Base-by-base conservation (phyloP, 2,113 vertebrate genomes). In the Mugil cephalus region DNA sequence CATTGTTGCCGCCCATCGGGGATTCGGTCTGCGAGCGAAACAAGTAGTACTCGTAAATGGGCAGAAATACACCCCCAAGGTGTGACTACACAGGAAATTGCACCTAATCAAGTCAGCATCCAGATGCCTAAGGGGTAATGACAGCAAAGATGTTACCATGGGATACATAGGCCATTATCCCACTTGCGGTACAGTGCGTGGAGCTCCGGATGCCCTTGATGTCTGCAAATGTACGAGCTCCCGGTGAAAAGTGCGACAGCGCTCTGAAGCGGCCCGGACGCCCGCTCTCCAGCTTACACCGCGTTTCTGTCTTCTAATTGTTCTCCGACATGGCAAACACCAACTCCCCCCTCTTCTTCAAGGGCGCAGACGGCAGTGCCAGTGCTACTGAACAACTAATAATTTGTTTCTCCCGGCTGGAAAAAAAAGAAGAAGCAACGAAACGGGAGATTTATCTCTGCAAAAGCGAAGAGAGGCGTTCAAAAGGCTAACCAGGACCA, bases 231-330 rank as follows among this genome's bases (percentile, higher is more conserved):
- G 45, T 36, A 46, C 19, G 38, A 53, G 45, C 34, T 19, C 21
- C 46, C 64, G 67, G 65, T 63, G 56, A 30, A 2, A 12, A 73
- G 56, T 11, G 60, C 8, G 70, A 70, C 34, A 35, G 47, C 38
- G 14, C 72, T 56, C 74, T 17, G 45, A 45, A 72, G 14, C 24
- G 0, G 47, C 51, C 64, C 69, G 30, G 61, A 62, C n/a, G 14
- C 51, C 82, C 18, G 7, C 62, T 53, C 50, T 77, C 42, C 47
- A 50, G 69, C 71, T 72, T 78, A 75, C 53, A 12, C 64, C 82
- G 59, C 51, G 51, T 75, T 81, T 68, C 64, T 68, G 60, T 73
- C 47, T 56, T 73, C 47, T 84, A 83, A 89, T 88, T 78, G 60
- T 76, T 84, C 63, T 50, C 67, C 36, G 78, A 81, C 66, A 64